Percentiles rank a stretch among this genome's conserved stretches.
These are phyloP conservation scores for Orius laevigatus DNA, from an alignment of 1,140 invertebrate species.

Conservation along the genomic window DNA sequence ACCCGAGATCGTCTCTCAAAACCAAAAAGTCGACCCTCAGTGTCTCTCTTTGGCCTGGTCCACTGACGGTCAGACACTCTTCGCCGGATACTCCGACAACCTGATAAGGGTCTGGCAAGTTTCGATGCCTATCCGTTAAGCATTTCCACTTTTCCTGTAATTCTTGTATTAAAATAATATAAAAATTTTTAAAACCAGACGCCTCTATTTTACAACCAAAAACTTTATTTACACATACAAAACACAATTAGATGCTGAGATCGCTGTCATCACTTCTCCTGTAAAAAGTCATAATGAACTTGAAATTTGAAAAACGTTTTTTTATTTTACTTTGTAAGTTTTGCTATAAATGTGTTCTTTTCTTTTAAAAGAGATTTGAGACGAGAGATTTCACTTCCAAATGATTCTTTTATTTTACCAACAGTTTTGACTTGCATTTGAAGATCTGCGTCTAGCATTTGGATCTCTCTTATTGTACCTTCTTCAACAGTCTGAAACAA, in stretches of 20 bases:
- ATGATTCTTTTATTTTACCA: constrained; percentile 6
- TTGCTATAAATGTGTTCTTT: constrained; percentile 1
- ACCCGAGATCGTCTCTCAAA: constrained; percentile 70
- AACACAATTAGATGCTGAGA: no score
- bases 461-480: constrained; percentile 5
- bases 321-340: not conserved
- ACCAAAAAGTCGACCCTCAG: constrained; percentile 71
- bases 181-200: no score
- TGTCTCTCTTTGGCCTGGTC: constrained; percentile 98
- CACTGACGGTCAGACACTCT: constrained; percentile 95
- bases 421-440: constrained; percentile 8
- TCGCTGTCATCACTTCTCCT: no score
- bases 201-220: no score
- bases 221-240: no score
- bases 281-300: no score
- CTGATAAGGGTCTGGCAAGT: constrained; percentile 98
- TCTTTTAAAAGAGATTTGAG: not conserved
- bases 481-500: constrained; percentile 4
- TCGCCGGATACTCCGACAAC: constrained; percentile 98
- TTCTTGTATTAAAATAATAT: not conserved
- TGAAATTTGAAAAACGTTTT: no score
- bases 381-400: not conserved
- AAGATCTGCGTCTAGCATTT: constrained; percentile 1
- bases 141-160: constrained; percentile 3
- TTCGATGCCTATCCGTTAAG: constrained; percentile 54